Base-by-base conservation (phyloP, 2,797 vertebrate genomes). In the Huso huso region DNA sequence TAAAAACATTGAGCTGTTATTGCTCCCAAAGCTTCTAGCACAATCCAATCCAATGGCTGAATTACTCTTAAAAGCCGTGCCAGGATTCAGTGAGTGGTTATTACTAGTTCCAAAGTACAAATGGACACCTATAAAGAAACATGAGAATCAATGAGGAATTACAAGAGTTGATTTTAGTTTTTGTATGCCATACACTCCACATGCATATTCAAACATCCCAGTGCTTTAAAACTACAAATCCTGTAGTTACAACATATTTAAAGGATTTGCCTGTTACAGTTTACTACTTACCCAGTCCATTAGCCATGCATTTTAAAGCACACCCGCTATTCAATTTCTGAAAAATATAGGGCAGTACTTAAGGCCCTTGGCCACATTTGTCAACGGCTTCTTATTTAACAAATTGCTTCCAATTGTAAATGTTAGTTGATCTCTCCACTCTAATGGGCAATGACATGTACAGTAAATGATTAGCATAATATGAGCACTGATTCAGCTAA, bases 121-220 rank as follows among this genome's bases (percentile, higher is more conserved):
- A 78, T 49, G 6, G 63, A 72, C 70, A 51, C 53, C 71, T 78
- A 66, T 69, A 71, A 74, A 71, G 70, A 67, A 79, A 81, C 74
- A 75, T 68, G 67, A 37, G 72, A 78, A 86, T 83, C 81, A 78
- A 85, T 83, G 84, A 81, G 80, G 80, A 82, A 81, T 82, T 80
- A 82, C 77, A 78, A 65, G 77, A 68, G 18, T 75, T 74, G 63
- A 10, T 7, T 62, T 60, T 55, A 9, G 11, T n/a, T 8, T 63
- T 49, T n/a, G 53, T 68, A 51, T 62, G 23, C 48, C 52, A 18
- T 18, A 57, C 12, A 50, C 62, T 51, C 63, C 10, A 51, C 57
- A 52, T 7, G 49, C n/a, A 10, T 51, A 49, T 52, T 8, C 63
- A 11, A 61, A 61, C 37, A 23, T 4, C 51, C 37, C 37, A 37